phyloP scores from a whole-genome alignment of 2,888 invertebrate genomes.

The Coenonympha arcania region DNA sequence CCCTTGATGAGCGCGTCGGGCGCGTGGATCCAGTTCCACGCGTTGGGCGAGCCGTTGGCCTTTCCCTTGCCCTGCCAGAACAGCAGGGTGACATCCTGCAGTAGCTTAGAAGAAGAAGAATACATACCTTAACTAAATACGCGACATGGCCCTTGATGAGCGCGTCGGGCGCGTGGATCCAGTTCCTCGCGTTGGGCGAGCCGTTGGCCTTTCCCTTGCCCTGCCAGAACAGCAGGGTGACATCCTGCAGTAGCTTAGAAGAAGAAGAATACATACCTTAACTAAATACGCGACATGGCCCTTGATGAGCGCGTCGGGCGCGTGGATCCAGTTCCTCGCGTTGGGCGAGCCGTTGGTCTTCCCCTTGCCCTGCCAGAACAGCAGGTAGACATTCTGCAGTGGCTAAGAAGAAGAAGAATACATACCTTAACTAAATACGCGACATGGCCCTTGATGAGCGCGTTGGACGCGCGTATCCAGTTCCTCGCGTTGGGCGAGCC shows the following conservation, averaged over 20 bases:
- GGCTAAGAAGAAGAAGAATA: conserved; percentile 30
- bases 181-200: conserved; percentile 71
- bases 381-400: conserved; percentile 76
- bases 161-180: conserved; percentile 96
- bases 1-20: conserved; percentile 95
- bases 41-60: conserved; percentile 62
- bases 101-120: conserved; percentile 33
- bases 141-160: conserved; percentile 96
- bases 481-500: too few species aligned
- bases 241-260: conserved; percentile 63
- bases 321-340: conserved; percentile 87
- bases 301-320: conserved; percentile 92
- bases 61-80: conserved; percentile 77
- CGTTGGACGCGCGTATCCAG: too few species aligned
- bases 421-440: too few species aligned
- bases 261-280: conserved; percentile 79
- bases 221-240: conserved; percentile 79
- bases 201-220: conserved; percentile 69
- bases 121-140: conserved; percentile 93
- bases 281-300: conserved; percentile 98
- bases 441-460: too few species aligned
- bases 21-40: conserved; percentile 88
- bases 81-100: conserved; percentile 76
- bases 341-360: conserved; percentile 64
- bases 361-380: conserved; percentile 77